These are phyloP conservation scores for Oscheius sp. DNA, from an alignment of 2,888 invertebrate species.

Conservation along the genomic window DNA sequence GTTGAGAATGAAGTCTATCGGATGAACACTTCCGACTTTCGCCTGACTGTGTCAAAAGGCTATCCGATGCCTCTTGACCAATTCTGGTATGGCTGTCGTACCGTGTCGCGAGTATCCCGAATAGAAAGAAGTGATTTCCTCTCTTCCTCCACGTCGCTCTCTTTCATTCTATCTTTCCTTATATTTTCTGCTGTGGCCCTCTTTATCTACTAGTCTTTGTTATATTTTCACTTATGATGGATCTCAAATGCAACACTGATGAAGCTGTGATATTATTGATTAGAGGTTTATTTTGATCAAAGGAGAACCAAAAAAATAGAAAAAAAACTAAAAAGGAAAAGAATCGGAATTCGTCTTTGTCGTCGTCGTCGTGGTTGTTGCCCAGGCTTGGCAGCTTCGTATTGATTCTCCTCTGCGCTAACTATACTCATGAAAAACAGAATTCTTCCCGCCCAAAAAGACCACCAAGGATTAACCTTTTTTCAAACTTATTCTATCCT, in stretches of 20 bases:
- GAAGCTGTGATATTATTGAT: not conserved
- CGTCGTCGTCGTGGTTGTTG: constrained; percentile 3
- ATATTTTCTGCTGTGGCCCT: not conserved
- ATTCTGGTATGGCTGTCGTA: constrained; percentile 4
- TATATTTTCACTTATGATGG: not conserved
- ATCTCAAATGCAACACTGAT: not conserved
- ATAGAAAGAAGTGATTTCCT: not conserved
- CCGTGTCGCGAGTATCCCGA: not conserved
- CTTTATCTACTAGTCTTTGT: not conserved
- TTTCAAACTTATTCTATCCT: not conserved
- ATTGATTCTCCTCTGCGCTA: constrained; percentile 23
- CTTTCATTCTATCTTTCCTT: not conserved
- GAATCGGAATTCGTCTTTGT: not conserved
- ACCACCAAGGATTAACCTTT: constrained; percentile 2
- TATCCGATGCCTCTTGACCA: constrained; percentile 14
- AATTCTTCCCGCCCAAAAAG: constrained; percentile 26
- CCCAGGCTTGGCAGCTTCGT: constrained; percentile 16
- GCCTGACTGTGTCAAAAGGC: constrained; percentile 5
- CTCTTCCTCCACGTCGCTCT: not conserved
- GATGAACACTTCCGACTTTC: constrained; percentile 32
- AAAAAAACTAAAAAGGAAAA: not conserved
- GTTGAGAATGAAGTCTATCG: constrained; percentile 20
- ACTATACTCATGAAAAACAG: constrained; percentile 29
- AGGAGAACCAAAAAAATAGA: not conserved
- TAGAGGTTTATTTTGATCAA: not conserved